Evolutionary conservation across 2,888 invertebrate genomes (phyloP), one percentile per base, ranked within the genome.

Genomic region (Pomacea canaliculata): DNA sequence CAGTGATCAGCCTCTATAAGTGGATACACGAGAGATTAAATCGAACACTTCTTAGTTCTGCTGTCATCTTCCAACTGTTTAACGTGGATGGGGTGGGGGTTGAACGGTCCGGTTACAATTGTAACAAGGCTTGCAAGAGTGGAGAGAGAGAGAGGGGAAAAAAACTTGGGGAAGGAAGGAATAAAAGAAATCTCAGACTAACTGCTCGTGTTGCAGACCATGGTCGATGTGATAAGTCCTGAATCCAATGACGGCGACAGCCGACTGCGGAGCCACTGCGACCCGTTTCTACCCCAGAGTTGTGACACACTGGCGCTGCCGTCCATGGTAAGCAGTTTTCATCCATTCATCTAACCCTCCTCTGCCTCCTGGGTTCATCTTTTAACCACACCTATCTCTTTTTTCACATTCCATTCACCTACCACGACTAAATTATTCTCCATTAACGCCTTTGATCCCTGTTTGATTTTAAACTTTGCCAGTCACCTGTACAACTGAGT

Each of bases 271-370:
- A 71, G 49, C 63, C 59, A 71, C 27, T 46, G 71, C 23, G 71
- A 62, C 62, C 71, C 63, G n/a, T 71, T 71, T 48, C 63, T 63
- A 48, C 71, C 71, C 18, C 71, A 71, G 63, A 62, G 62, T 37
- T 71, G 71, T 62, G 62, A 37, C 63, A 60, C 59, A 27, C 60
- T 27, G 7, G 18, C 60, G 9, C 27, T 60, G 23, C 16, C 27
- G 23, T 37, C 59, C 13, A 59, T 23, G 70, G 56, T 70, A 18
- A 19, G 56, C 19, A 23, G 10, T 60, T n/a, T 37, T 48, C 60
- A 62, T 46, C 49, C 51, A n/a, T 48, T 18, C 19, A 16, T n/a
- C 48, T 65, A 5, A 19, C 46, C 59, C 67, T 46, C 23, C 67
- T 66, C 16, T 60, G 27, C 19, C 49, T 69, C n/a, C 71, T 65